phyloP scores from a whole-genome alignment of 2,113 vertebrate species.

The Garra rufa region DNA sequence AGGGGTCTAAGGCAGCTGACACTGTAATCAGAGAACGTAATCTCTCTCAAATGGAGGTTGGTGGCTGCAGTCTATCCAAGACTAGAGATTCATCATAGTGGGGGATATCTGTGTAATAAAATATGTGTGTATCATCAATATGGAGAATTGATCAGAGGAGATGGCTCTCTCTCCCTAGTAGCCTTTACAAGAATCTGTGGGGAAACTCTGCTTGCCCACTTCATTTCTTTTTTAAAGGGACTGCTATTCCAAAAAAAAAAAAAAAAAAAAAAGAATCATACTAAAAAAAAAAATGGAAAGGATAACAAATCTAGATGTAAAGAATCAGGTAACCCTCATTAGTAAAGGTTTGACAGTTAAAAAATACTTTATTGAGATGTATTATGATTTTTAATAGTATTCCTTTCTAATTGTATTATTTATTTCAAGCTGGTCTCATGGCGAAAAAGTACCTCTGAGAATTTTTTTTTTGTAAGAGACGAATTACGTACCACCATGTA shows the following conservation, averaged over 20 bases:
- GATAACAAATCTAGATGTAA: neutral
- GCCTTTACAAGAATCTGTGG: neutral
- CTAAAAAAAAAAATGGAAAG: neutral
- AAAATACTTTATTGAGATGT: too few species aligned
- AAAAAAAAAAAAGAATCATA: neutral
- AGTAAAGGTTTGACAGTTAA: neutral
- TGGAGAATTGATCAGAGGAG: slow-evolving; percentile 37
- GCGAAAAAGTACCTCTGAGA: too few species aligned
- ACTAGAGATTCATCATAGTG: slow-evolving; percentile 73
- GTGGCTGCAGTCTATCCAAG: slow-evolving; percentile 67
- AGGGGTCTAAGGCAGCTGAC: slow-evolving; percentile 70
- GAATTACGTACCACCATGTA: too few species aligned
- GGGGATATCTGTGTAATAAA: slow-evolving; percentile 72
- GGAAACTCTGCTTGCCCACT: slow-evolving; percentile 20
- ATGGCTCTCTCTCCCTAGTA: neutral
- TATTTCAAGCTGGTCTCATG: too few species aligned
- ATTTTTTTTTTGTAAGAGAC: too few species aligned
- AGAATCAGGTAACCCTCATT: neutral
- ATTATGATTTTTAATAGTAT: neutral
- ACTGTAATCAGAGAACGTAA: slow-evolving; percentile 79
- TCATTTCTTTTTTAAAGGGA: slow-evolving; percentile 16
- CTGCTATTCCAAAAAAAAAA: slow-evolving; percentile 2
- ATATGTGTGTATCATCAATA: slow-evolving; percentile 58
- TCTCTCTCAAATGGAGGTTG: slow-evolving; percentile 76
- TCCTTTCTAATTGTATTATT: neutral